A percentile compares a stretch with the other conserved stretches of the same genome.
Conservation (phyloP, 2,888 invertebrate species). For the Eristalis tenax region DNA sequence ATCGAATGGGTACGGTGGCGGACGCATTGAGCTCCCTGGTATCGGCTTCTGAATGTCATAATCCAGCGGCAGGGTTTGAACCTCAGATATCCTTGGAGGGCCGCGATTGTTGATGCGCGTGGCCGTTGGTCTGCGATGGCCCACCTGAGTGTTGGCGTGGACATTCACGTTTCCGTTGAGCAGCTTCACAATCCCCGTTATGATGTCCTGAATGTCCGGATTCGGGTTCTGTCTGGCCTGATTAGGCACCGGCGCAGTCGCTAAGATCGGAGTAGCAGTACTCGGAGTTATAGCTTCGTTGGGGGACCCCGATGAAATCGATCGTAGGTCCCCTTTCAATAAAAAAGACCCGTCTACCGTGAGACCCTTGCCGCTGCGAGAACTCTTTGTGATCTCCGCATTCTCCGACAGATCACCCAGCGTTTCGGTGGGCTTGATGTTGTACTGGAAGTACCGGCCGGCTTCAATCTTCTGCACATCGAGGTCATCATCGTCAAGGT, state of each 20-base stretch:
- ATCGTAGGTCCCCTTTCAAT: constrained; percentile 81
- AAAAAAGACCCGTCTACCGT: constrained; percentile 80
- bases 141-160: constrained; percentile 86
- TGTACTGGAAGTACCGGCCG: constrained; percentile 79
- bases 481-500: constrained; percentile 75
- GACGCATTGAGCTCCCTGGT: constrained; percentile 77
- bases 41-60: constrained; percentile 79
- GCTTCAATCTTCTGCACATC: constrained; percentile 75
- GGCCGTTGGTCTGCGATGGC: constrained; percentile 86
- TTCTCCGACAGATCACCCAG: constrained; percentile 73
- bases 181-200: constrained; percentile 93
- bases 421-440: constrained; percentile 80
- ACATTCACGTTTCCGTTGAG: constrained; percentile 94
- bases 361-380: constrained; percentile 77
- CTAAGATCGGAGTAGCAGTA: constrained; percentile 77
- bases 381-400: constrained; percentile 77
- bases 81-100: constrained; percentile 91
- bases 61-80: constrained; percentile 86
- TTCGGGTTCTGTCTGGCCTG: constrained; percentile 83
- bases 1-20: constrained; percentile 88
- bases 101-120: constrained; percentile 94
- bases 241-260: constrained; percentile 75
- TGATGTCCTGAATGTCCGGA: constrained; percentile 94
- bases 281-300: constrained; percentile 76
- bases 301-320: constrained; percentile 81